phyloP scores from a whole-genome alignment of 2,888 invertebrate genomes.

The Cataglyphis rosenhaueri region DNA sequence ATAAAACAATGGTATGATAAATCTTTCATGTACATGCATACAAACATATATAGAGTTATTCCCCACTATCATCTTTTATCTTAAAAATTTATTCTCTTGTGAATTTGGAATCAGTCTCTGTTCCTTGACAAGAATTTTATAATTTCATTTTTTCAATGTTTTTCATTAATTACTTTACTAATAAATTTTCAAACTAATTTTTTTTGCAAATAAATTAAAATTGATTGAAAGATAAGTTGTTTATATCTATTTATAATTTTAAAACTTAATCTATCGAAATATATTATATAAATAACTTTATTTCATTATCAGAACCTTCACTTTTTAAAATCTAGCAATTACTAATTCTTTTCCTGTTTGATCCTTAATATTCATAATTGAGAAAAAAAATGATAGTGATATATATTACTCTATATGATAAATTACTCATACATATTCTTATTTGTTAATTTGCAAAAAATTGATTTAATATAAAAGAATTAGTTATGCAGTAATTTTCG shows the following conservation, averaged over 20 bases:
- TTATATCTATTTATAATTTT: background rate
- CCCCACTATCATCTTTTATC: background rate
- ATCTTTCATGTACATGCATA: background rate
- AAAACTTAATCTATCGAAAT: background rate
- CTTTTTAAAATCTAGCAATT: background rate
- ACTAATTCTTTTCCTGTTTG: background rate
- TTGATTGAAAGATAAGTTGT: background rate
- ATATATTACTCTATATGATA: background rate
- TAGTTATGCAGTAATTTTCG: background rate
- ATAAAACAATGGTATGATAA: conserved; percentile 37
- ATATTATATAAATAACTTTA: conserved; percentile 2
- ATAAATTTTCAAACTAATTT: background rate
- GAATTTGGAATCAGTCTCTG: background rate
- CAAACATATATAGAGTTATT: background rate
- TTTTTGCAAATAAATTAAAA: background rate
- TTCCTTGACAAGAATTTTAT: background rate
- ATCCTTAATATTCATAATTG: background rate
- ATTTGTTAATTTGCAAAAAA: conserved; percentile 21
- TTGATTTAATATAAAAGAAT: conserved; percentile 8
- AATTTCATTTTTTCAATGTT: background rate
- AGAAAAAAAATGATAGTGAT: background rate
- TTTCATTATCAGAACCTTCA: background rate
- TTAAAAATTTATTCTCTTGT: background rate
- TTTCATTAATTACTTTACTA: background rate
- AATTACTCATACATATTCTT: background rate